These are phyloP conservation scores for Drosophila peninsularis DNA, from an alignment of 2,888 invertebrate species.

Conservation along the genomic window DNA sequence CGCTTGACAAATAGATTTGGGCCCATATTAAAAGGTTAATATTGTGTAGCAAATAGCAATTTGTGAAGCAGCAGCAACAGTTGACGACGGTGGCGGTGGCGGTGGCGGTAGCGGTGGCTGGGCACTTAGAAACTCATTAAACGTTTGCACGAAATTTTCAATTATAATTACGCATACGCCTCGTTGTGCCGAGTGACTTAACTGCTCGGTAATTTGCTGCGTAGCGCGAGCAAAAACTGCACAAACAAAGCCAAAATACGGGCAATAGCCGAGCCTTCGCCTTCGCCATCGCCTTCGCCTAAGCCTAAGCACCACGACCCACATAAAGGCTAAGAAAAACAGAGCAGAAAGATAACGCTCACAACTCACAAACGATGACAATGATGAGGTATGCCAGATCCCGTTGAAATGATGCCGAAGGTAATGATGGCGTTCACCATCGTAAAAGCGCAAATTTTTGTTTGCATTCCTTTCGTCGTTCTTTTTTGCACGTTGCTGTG, in stretches of 20 bases:
- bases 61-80: slow-evolving; percentile 25
- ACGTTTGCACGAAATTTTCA: slow-evolving; percentile 61
- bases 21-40: slow-evolving; percentile 57
- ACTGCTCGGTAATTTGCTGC: slow-evolving; percentile 66
- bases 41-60: slow-evolving; percentile 25
- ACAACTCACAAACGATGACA: slow-evolving; percentile 33
- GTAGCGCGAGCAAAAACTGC: slow-evolving; percentile 31
- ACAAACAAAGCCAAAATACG: slow-evolving; percentile 22
- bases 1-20: slow-evolving; percentile 50
- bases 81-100: background rate
- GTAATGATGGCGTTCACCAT: slow-evolving; percentile 50
- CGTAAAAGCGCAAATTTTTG: slow-evolving; percentile 76
- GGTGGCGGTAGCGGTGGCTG: background rate
- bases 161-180: slow-evolving; percentile 72
- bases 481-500: slow-evolving; percentile 28
- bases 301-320: slow-evolving; percentile 29
- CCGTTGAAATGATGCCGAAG: slow-evolving; percentile 35
- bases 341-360: slow-evolving; percentile 6
- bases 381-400: slow-evolving; percentile 42
- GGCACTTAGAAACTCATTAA: slow-evolving; percentile 65
- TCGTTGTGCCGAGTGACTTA: slow-evolving; percentile 56
- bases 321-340: slow-evolving; percentile 47
- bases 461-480: slow-evolving; percentile 69
- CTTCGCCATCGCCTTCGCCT: background rate
- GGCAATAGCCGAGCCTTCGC: slow-evolving; percentile 11